Percentiles rank a stretch among this genome's conserved stretches.
phyloP scores from a whole-genome alignment of 2,888 invertebrate genomes.

The Trachelus tabidus region DNA sequence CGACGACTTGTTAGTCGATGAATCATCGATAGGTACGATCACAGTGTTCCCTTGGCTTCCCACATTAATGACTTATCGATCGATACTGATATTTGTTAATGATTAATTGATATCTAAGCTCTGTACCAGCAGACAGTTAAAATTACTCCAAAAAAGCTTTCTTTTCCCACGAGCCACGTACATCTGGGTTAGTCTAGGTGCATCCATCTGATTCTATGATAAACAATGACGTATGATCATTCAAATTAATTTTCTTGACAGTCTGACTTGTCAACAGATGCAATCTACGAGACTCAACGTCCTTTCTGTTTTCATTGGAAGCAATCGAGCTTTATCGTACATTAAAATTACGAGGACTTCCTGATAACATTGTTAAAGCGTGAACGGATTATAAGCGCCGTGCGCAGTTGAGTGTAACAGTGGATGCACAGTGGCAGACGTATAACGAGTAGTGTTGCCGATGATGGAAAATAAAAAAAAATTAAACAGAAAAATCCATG shows the following conservation, averaged over 20 bases:
- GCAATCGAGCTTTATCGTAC: neutral
- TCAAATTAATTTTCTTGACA: neutral
- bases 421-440: neutral
- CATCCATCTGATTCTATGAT: neutral
- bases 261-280: neutral
- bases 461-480: neutral
- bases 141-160: neutral
- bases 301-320: neutral
- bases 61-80: neutral
- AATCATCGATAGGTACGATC: neutral
- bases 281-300: neutral
- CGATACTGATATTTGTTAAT: neutral
- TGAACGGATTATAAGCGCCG: neutral
- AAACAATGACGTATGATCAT: neutral
- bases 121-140: neutral
- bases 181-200: neutral
- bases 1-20: neutral
- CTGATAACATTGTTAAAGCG: neutral
- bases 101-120: neutral
- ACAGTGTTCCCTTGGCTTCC: neutral
- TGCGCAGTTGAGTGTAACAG: neutral
- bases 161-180: neutral
- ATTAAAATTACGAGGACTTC: neutral
- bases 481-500: neutral
- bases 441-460: neutral